Conservation (phyloP, 2,888 invertebrate genomes). For the Zonitis immaculata region DNA sequence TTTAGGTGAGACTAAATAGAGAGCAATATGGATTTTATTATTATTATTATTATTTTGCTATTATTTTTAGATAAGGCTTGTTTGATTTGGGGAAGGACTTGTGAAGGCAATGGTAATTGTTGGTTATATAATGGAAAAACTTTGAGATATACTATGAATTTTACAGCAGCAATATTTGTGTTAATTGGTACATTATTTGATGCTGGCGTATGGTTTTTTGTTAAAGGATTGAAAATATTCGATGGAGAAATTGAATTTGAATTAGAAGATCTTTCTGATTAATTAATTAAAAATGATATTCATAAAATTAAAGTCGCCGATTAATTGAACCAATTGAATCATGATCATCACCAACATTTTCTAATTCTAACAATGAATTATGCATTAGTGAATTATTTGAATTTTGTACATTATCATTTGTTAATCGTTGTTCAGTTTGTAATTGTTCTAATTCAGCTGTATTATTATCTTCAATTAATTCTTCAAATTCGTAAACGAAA, state of each 20-base stretch:
- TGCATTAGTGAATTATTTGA: constrained; percentile 13
- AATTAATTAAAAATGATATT: too few relatives aligned
- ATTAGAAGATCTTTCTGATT: constrained; percentile 23
- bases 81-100: constrained; percentile 69
- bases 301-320: neutral
- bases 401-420: neutral
- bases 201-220: constrained; percentile 63
- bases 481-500: constrained; percentile 19
- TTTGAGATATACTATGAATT: constrained; percentile 60
- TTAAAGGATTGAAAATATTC: constrained; percentile 64
- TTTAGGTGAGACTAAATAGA: constrained; percentile 51
- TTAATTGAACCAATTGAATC: constrained; percentile 25
- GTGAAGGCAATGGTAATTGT: constrained; percentile 65
- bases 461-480: constrained; percentile 7
- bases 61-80: constrained; percentile 57
- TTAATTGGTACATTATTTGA: constrained; percentile 62
- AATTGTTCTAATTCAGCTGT: constrained; percentile 5
- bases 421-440: constrained; percentile 4
- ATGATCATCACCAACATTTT: constrained; percentile 34
- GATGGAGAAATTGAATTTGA: constrained; percentile 58
- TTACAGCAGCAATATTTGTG: constrained; percentile 62
- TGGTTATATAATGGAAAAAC: constrained; percentile 68
- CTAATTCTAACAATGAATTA: constrained; percentile 29
- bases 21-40: constrained; percentile 12
- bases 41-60: constrained; percentile 13